These are phyloP conservation scores for Crossocerus cetratus DNA, from an alignment of 2,888 invertebrate genomes.

Conservation along the genomic window DNA sequence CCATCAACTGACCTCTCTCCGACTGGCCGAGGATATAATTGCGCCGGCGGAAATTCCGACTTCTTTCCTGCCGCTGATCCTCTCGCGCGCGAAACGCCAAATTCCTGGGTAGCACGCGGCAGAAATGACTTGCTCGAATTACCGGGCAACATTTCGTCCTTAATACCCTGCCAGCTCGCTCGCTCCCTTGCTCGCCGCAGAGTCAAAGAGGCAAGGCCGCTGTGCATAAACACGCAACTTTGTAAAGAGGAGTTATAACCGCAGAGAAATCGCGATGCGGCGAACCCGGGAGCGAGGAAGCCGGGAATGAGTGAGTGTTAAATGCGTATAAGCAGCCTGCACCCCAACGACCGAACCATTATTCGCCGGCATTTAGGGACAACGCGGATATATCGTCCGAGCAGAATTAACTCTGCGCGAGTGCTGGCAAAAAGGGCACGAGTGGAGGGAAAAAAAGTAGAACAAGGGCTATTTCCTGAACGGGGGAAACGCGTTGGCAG, in stretches of 20 bases:
- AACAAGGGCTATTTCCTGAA: constrained; percentile 31
- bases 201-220: not conserved
- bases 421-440: not conserved
- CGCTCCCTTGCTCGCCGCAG: not conserved
- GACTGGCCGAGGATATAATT: not conserved
- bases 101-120: not conserved
- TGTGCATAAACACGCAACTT: not conserved
- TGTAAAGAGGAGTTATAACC: not conserved
- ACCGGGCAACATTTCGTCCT: not conserved
- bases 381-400: constrained; percentile 1
- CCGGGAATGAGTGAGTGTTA: not conserved
- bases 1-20: constrained; percentile 18
- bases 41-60: constrained; percentile 11
- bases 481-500: constrained; percentile 27
- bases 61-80: constrained; percentile 9
- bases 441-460: not conserved
- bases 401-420: not conserved
- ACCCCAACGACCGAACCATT: not conserved
- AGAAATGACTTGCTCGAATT: not conserved
- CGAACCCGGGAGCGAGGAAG: not conserved
- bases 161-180: not conserved
- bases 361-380: not conserved
- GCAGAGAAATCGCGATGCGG: no score
- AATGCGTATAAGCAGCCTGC: not conserved
- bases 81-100: not conserved